Conservation (phyloP, 2,888 invertebrate genomes). For the Sclerodermus sp. region DNA sequence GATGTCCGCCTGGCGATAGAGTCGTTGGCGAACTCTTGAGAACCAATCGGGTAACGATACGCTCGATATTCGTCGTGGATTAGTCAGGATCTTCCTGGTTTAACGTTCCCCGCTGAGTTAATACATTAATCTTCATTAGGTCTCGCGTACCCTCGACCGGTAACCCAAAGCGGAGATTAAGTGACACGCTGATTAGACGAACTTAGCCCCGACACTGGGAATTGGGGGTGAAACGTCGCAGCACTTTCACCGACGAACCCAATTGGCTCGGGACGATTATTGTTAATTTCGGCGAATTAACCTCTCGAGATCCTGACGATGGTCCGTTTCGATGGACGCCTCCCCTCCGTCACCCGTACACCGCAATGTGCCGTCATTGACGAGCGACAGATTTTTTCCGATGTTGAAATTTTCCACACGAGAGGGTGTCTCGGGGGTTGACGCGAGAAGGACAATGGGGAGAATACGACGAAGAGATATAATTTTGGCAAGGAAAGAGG, state of each 20-base stretch:
- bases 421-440: not conserved
- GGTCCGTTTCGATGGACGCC: no score
- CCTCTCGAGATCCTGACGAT: no score
- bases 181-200: constrained; percentile 14
- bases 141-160: not conserved
- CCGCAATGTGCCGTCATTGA: no score
- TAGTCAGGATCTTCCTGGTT: constrained; percentile 4
- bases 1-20: no score
- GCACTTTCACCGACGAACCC: not conserved
- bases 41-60: no score
- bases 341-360: no score
- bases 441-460: no score
- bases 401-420: not conserved
- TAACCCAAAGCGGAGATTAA: constrained; percentile 21
- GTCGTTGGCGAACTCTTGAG: no score
- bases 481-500: constrained; percentile 7
- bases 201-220: constrained; percentile 10
- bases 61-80: not conserved
- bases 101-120: constrained; percentile 3
- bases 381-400: not conserved
- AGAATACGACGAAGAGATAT: constrained; percentile 6
- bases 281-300: no score
- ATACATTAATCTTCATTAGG: constrained; percentile 12
- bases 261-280: not conserved
- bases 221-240: not conserved